Base-by-base conservation (phyloP, 2,888 invertebrate genomes). In the Lithosia quadra region DNA sequence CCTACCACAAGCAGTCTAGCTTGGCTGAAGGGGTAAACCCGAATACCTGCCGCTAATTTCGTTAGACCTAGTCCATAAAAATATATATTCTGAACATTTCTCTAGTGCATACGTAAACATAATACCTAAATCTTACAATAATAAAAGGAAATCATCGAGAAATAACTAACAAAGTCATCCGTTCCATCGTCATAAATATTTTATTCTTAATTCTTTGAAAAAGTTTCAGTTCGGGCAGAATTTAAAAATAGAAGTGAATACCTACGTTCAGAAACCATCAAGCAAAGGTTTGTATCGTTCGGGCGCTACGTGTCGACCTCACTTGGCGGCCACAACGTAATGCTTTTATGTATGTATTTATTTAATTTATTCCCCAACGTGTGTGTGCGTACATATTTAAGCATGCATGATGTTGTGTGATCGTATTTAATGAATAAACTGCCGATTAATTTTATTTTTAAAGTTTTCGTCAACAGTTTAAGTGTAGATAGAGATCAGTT, bases 331-430 rank as follows among this genome's bases (percentile, higher is more conserved):
- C 90, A 78, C 84, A 68, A 72, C 84, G 81, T 84, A 84, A 84
- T 81, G 82, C 80, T 82, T 80, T 78, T 85, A 82, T 80, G 79
- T 85, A 84, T 85, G 83, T 88, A 84, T 90, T 87, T 89, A 86
- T 88, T 87, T 87, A 85, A 88, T 88, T 84, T 88, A 87, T 88
- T 87, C 86, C 79, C 76, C 83, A 82, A 79, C 81, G 80, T 74
- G 75, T 79, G 76, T 80, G 77, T 78, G 77, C 72, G 76, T 69
- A 68, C 53, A 60, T 73, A 75, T 68, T 58, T 67, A 70, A 55
- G 61, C 64, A 36, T 72, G 59, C 68, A 72, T 65, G 65, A 64
- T 72, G 65, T 69, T 70, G 43, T 75, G 73, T 67, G 71, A 73
- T 62, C 55, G 70, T 61, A 71, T 68, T 68, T 74, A 75, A 69